Conservation (phyloP, 2,797 vertebrate species). For the Chrosomus eos region DNA sequence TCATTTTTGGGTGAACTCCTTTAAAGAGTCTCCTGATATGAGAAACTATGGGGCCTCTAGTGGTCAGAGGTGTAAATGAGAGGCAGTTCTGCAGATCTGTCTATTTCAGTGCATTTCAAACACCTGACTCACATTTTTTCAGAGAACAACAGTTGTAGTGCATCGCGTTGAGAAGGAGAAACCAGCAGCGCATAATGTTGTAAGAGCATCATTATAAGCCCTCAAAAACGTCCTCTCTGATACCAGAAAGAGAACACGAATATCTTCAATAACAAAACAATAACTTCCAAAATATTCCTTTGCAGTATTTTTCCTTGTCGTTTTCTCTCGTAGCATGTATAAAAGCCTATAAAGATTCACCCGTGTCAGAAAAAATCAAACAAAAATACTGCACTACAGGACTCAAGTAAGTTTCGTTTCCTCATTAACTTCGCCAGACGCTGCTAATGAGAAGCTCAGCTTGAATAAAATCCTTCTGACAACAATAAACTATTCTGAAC, state of each 20-base stretch:
- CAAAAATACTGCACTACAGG: slow-evolving; percentile 29
- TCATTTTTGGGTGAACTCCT: no score
- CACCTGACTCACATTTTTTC: slow-evolving; percentile 38
- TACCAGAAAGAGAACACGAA: not conserved
- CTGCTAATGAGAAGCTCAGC: slow-evolving; percentile 1
- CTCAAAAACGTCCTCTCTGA: not conserved
- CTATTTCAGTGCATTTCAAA: slow-evolving; percentile 54
- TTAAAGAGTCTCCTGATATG: not conserved
- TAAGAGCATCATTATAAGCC: slow-evolving; percentile 33
- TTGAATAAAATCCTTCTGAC: slow-evolving; percentile 35
- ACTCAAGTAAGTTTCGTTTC: slow-evolving; percentile 19
- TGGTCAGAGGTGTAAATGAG: slow-evolving; percentile 31
- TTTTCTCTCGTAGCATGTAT: slow-evolving; percentile 28
- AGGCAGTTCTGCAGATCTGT: slow-evolving; percentile 42
- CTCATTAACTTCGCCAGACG: not conserved
- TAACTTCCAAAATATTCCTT: slow-evolving; percentile 19
- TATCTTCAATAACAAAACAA: slow-evolving; percentile 9
- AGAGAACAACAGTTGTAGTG: slow-evolving; percentile 46
- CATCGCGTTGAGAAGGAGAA: slow-evolving; percentile 30
- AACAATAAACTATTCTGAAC: slow-evolving; percentile 12
- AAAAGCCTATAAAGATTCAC: slow-evolving; percentile 43
- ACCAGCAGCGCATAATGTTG: slow-evolving; percentile 22
- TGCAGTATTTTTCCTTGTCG: not conserved
- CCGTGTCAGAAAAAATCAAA: slow-evolving; percentile 17
- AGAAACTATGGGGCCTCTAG: slow-evolving; percentile 24